Percentiles rank a stretch among this genome's conserved stretches.
These are phyloP conservation scores for Drosophila maculinotata DNA, from an alignment of 2,888 invertebrate genomes.

Conservation along the genomic window DNA sequence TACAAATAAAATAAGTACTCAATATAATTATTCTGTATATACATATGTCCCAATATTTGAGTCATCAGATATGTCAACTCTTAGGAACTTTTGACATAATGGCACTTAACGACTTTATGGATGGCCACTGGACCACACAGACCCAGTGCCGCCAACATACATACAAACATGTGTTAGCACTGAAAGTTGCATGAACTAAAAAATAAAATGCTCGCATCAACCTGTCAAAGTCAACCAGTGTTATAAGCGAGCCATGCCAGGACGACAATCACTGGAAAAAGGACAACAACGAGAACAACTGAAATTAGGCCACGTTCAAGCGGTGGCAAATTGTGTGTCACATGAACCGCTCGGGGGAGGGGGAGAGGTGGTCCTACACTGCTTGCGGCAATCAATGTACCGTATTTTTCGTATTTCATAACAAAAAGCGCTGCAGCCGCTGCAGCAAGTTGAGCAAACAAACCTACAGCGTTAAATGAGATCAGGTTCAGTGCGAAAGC, in stretches of 20 bases:
- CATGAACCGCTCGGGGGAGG: constrained; percentile 2
- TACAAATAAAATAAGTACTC: too few relatives aligned
- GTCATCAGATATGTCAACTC: background rate
- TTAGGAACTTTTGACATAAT: constrained; percentile 2
- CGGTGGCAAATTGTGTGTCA: constrained; percentile 51
- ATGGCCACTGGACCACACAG: background rate
- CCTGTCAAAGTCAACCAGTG: constrained; percentile 39
- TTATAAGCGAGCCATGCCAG: constrained; percentile 35
- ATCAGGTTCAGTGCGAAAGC: constrained; percentile 58
- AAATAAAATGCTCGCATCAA: constrained; percentile 17
- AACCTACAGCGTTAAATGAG: constrained; percentile 68
- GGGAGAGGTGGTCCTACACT: background rate
- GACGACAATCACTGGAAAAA: constrained; percentile 28
- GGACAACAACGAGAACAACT: constrained; percentile 32
- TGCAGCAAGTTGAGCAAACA: constrained; percentile 58
- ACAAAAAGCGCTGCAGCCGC: constrained; percentile 42
- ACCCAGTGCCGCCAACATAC: background rate
- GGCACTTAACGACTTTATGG: constrained; percentile 5
- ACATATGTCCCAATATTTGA: background rate
- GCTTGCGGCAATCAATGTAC: constrained; percentile 56
- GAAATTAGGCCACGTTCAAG: constrained; percentile 63
- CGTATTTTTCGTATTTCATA: constrained; percentile 54
- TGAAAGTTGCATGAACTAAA: background rate
- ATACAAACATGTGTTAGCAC: background rate
- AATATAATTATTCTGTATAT: too few relatives aligned